These are phyloP conservation scores for Iguana delicatissima DNA, from an alignment of 2,797 vertebrate genomes.

Conservation along the genomic window DNA sequence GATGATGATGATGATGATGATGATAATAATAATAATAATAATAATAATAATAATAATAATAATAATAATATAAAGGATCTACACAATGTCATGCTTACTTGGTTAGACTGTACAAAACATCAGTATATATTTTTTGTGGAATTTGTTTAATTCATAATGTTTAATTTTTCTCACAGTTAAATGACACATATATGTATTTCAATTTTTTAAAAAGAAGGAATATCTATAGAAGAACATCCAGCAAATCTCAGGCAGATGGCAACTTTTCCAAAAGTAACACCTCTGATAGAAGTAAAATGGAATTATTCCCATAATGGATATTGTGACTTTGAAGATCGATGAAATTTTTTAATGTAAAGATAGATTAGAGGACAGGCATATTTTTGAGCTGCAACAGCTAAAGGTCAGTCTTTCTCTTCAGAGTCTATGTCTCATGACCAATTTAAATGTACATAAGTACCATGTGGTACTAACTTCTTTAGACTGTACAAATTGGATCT, in stretches of 20 bases:
- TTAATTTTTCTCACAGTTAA: not conserved
- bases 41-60: not conserved
- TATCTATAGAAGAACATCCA: not conserved
- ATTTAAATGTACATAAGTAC: not conserved
- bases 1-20: not conserved
- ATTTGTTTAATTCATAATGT: not conserved
- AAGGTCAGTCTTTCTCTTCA: not conserved
- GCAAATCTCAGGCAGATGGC: not conserved
- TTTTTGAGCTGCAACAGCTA: not conserved
- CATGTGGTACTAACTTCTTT: not conserved
- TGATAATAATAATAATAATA: not conserved
- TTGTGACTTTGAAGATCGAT: not conserved
- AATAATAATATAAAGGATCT: not conserved
- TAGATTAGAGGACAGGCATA: not conserved
- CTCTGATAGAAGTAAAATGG: conserved; percentile 3
- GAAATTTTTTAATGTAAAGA: not conserved
- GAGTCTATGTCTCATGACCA: not conserved
- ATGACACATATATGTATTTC: not conserved
- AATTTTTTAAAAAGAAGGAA: not conserved
- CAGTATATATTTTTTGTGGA: no score
- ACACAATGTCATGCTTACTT: not conserved
- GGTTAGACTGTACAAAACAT: not conserved
- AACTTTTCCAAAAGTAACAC: conserved; percentile 30
- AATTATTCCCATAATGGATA: not conserved
- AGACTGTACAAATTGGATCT: not conserved